A percentile compares a stretch with the other conserved stretches of the same genome.
These are phyloP conservation scores for Ceratosolen solmsi DNA, from an alignment of 1,140 invertebrate genomes.

Conservation along the genomic window DNA sequence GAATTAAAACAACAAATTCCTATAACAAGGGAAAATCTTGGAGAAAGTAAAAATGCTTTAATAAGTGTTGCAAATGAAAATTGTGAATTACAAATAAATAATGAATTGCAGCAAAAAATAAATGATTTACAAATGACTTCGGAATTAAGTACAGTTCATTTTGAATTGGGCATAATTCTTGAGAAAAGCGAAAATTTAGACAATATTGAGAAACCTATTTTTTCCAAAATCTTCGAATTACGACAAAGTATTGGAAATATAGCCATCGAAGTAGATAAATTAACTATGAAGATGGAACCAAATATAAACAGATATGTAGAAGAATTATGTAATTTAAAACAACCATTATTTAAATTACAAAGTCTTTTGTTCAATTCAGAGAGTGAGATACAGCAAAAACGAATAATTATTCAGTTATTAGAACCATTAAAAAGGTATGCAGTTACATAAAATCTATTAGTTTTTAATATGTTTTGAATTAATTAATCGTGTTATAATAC, in stretches of 20 bases:
- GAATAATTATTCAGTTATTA: constrained; percentile 55
- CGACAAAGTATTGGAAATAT: constrained; percentile 58
- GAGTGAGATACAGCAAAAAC: constrained; percentile 56
- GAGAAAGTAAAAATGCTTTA: constrained; percentile 29
- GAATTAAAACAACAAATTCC: constrained; percentile 60
- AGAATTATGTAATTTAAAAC: constrained; percentile 60
- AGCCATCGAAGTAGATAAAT: constrained; percentile 54
- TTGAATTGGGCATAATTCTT: constrained; percentile 59
- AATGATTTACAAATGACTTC: constrained; percentile 56
- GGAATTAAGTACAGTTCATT: constrained; percentile 60
- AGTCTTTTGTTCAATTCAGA: constrained; percentile 61
- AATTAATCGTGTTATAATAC: constrained; percentile 15
- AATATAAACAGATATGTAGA: constrained; percentile 55
- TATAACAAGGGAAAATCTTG: constrained; percentile 51
- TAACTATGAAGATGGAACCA: constrained; percentile 51
- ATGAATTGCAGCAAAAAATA: constrained; percentile 42
- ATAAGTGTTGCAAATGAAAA: constrained; percentile 31
- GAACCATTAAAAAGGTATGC: constrained; percentile 42
- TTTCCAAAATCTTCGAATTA: constrained; percentile 59
- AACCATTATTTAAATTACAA: constrained; percentile 61
- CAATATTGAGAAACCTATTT: constrained; percentile 47
- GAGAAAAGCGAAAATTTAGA: constrained; percentile 53
- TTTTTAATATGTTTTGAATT: constrained; percentile 18
- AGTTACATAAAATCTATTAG: neutral
- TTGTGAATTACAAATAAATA: constrained; percentile 30